phyloP scores from a whole-genome alignment of 35 echinoderm and acorn worm species.

The Ophiothrix spiculata region DNA sequence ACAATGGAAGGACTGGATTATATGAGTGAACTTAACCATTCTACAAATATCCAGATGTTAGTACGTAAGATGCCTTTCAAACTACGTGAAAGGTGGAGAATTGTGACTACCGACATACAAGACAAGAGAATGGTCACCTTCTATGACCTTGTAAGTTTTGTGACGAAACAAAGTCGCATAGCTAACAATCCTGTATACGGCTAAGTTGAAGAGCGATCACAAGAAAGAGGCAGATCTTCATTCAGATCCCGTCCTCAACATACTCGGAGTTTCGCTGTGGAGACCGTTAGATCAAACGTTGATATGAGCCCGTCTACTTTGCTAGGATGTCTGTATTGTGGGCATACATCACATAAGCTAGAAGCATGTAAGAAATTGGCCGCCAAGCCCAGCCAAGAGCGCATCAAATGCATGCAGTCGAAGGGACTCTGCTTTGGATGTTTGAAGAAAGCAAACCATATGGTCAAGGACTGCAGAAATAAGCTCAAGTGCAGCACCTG shows the following conservation, averaged over 20 bases:
- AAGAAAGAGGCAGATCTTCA: background rate
- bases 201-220: background rate
- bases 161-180: background rate
- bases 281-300: too few species aligned
- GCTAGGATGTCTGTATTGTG: background rate
- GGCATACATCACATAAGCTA: background rate
- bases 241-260: background rate
- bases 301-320: too few species aligned
- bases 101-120: background rate
- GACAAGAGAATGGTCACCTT: background rate
- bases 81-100: background rate
- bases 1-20: background rate
- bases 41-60: background rate
- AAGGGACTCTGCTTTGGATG: conserved; percentile 16
- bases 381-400: background rate
- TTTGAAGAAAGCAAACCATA: background rate
- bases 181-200: background rate
- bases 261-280: background rate
- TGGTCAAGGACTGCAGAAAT: background rate
- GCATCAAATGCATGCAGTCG: background rate
- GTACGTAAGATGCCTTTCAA: background rate
- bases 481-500: background rate
- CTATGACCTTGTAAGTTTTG: background rate
- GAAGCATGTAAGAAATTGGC: background rate
- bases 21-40: background rate